phyloP scores from a whole-genome alignment of 1,140 invertebrate species.

The Ptiloglossa arizonensis region DNA sequence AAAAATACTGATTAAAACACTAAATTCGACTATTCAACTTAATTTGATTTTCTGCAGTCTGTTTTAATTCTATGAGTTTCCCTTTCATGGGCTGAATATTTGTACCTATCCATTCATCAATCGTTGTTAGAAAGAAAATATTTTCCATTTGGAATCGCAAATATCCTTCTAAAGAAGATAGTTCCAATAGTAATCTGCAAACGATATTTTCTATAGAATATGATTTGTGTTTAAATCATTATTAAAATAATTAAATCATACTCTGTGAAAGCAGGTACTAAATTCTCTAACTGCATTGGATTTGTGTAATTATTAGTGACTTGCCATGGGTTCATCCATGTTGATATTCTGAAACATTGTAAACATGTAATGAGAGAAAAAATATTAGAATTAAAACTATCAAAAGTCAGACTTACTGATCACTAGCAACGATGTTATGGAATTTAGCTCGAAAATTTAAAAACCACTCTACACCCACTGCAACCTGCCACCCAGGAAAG shows the following conservation, averaged over 20 bases:
- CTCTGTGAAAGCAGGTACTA: constrained; percentile 83
- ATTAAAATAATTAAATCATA: constrained; percentile 71
- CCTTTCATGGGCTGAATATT: constrained; percentile 82
- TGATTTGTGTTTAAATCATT: constrained; percentile 7
- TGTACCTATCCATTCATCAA: constrained; percentile 84
- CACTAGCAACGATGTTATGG: constrained; percentile 82
- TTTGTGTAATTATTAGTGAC: constrained; percentile 85
- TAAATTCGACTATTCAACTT: constrained; percentile 77
- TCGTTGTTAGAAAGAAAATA: constrained; percentile 81
- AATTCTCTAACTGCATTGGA: constrained; percentile 85
- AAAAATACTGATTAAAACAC: constrained; percentile 29
- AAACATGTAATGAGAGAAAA: not conserved
- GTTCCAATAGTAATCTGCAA: constrained; percentile 81
- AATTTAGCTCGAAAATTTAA: constrained; percentile 83
- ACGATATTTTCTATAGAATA: not conserved
- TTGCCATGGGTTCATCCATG: constrained; percentile 88
- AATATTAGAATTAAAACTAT: not conserved
- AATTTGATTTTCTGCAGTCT: constrained; percentile 81
- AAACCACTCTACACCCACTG: constrained; percentile 84
- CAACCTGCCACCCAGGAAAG: constrained; percentile 85
- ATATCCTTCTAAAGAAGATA: constrained; percentile 82
- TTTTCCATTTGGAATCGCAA: constrained; percentile 81
- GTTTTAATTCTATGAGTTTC: constrained; percentile 80
- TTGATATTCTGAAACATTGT: constrained; percentile 81
- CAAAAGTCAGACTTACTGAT: constrained; percentile 82